phyloP scores from a whole-genome alignment of 2,888 invertebrate genomes.

The Labia minor region DNA sequence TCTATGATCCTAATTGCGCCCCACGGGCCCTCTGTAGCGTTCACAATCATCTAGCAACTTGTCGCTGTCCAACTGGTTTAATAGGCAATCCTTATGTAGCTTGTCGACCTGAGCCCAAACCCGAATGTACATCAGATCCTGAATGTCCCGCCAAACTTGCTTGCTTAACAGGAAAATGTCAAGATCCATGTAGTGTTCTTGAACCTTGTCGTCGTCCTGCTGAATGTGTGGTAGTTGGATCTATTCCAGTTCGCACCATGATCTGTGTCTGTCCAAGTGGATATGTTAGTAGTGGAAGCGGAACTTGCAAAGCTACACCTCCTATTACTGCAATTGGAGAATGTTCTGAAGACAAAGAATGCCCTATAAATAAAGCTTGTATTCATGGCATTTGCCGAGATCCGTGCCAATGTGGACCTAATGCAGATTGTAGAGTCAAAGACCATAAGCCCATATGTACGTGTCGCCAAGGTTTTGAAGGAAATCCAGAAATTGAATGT shows the following conservation, averaged over 20 bases:
- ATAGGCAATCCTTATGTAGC: slow-evolving; percentile 72
- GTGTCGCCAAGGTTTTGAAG: slow-evolving; percentile 70
- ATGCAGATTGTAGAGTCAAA: slow-evolving; percentile 72
- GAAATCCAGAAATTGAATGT: slow-evolving; percentile 75
- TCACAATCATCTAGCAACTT: slow-evolving; percentile 72
- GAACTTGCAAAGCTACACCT: slow-evolving; percentile 64
- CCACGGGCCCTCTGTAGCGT: slow-evolving; percentile 67
- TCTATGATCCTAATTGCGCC: slow-evolving; percentile 65
- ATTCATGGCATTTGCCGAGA: slow-evolving; percentile 67
- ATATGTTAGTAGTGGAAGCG: slow-evolving; percentile 71
- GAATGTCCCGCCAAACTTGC: slow-evolving; percentile 72
- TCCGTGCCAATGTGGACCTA: slow-evolving; percentile 76
- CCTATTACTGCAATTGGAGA: slow-evolving; percentile 50
- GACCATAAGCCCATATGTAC: slow-evolving; percentile 81
- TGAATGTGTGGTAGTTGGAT: slow-evolving; percentile 67
- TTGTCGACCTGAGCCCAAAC: slow-evolving; percentile 59
- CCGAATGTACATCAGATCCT: slow-evolving; percentile 67
- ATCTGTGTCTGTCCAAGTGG: slow-evolving; percentile 82
- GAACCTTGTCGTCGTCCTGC: slow-evolving; percentile 72
- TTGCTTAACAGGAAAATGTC: slow-evolving; percentile 70
- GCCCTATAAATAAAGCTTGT: slow-evolving; percentile 66
- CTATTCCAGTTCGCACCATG: slow-evolving; percentile 77
- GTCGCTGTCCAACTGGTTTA: slow-evolving; percentile 67
- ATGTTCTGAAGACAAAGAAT: slow-evolving; percentile 67
- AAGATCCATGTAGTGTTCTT: slow-evolving; percentile 66